These are phyloP conservation scores for Eristalis arbustorum DNA, from an alignment of 2,888 invertebrate genomes.

Conservation along the genomic window DNA sequence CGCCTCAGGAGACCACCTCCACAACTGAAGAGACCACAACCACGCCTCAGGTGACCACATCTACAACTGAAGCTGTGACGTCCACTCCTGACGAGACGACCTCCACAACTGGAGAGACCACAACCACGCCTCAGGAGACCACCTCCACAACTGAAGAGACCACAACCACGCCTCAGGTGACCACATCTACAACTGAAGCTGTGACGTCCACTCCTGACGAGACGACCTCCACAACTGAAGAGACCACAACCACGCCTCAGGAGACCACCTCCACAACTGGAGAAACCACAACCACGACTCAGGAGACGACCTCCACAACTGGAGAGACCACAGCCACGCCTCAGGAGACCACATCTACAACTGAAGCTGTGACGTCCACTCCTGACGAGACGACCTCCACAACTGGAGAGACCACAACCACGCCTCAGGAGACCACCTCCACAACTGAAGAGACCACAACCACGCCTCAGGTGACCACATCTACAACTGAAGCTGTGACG, in stretches of 20 bases:
- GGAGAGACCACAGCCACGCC: not conserved
- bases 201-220: not conserved
- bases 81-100: conserved; percentile 1
- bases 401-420: not conserved
- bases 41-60: not conserved
- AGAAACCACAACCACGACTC: not conserved
- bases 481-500: not conserved
- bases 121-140: not conserved
- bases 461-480: not conserved
- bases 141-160: not conserved
- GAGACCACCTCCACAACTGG: not conserved
- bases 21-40: not conserved
- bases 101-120: conserved; percentile 3
- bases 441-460: not conserved
- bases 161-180: not conserved
- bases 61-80: not conserved
- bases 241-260: not conserved
- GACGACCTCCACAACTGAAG: not conserved
- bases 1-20: not conserved
- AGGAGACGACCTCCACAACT: not conserved
- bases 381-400: not conserved
- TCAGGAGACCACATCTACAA: not conserved
- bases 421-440: not conserved
- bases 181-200: not conserved
- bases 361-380: not conserved